Base-by-base conservation (phyloP, 2,113 vertebrate species). In the Vulpes ferrilata region DNA sequence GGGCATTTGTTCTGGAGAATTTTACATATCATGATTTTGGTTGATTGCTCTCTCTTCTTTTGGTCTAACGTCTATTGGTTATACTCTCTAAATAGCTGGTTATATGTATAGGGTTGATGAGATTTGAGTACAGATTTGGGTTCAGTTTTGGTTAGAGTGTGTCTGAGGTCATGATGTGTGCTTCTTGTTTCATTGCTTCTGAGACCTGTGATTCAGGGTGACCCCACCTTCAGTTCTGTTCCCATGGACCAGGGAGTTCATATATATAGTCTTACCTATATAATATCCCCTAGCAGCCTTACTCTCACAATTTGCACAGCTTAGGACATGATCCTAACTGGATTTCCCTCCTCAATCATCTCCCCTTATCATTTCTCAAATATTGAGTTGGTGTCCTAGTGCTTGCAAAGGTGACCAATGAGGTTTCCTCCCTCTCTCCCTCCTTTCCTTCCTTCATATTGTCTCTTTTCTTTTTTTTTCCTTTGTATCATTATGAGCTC, bases 231-330 rank as follows among this genome's bases (percentile, higher is more conserved):
- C 38, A 38, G 19, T 76, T 80, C 57, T 83, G n/a, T 64, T 62
- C 11, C 3, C 1, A 0, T 62, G 43, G 64, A 38, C 27, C 11
- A 23, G 43, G 17, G 81, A 2, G 17, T 64, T 91, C 32, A 32
- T 7, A 16, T 7, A 16, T n/a, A 3, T 12, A 43, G 10, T 23
- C 22, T 76, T 38, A 53, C 48, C 0, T 27, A 23, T 53, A 0
- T 73, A 30, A n/a, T 55, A 9, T 32, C 16, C n/a, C 19, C 19
- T 20, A 17, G 51, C 35, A 59, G 0, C 35, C 13, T 74, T 53
- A 8, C 48, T 27, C 4, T 82, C 19, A 30, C 11, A 69, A 0
- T 88, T 67, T n/a, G 25, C 25, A 35, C 3, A 48, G 57, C 48
- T 64, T 51, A 35, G 48, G 43, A 35, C 2, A 0, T 23, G 3